phyloP scores from a whole-genome alignment of 1,140 invertebrate species.

The Pogonus chalceus region DNA sequence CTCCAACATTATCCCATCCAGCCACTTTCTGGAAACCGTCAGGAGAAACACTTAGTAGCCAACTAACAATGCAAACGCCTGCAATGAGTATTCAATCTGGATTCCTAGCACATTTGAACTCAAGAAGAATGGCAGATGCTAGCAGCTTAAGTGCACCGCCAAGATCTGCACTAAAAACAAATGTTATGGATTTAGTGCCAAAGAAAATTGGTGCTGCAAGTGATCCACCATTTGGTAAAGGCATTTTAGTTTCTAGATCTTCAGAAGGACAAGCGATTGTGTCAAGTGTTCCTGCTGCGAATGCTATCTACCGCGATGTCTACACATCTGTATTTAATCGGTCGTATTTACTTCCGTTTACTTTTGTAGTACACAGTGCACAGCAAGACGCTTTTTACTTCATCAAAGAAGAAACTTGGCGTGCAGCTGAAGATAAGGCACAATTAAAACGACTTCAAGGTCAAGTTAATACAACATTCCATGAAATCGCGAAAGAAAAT shows the following conservation, averaged over 20 bases:
- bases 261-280: constrained; percentile 70
- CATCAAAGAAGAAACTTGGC: constrained; percentile 83
- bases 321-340: constrained; percentile 90
- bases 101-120: constrained; percentile 64
- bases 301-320: constrained; percentile 81
- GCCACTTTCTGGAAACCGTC: constrained; percentile 48
- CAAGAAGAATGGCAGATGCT: constrained; percentile 62
- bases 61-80: constrained; percentile 38
- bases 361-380: constrained; percentile 77
- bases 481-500: constrained; percentile 63
- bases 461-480: constrained; percentile 87
- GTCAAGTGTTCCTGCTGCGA: constrained; percentile 75
- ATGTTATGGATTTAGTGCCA: constrained; percentile 58
- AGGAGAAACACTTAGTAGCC: constrained; percentile 38
- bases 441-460: constrained; percentile 80
- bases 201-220: constrained; percentile 62
- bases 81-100: constrained; percentile 64
- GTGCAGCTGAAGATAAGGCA: constrained; percentile 76
- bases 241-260: constrained; percentile 76
- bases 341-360: constrained; percentile 78
- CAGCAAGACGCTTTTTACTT: constrained; percentile 92
- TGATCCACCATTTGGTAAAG: constrained; percentile 82
- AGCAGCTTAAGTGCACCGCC: constrained; percentile 60
- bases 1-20: constrained; percentile 45
- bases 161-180: constrained; percentile 61